phyloP scores from a whole-genome alignment of 2,888 invertebrate species.

The Drosophila demipolita region DNA sequence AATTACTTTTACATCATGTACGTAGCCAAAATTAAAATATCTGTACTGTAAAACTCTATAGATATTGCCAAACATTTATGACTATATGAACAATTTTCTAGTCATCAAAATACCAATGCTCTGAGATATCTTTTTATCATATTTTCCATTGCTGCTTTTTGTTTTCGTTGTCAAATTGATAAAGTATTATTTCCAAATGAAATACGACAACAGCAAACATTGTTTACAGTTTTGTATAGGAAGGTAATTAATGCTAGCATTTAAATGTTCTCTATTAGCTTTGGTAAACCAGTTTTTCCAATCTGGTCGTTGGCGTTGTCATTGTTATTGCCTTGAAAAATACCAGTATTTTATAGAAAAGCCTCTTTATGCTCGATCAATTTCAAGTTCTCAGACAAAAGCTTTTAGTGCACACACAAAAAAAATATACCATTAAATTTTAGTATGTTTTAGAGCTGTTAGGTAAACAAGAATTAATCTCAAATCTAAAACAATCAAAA shows the following conservation, averaged over 20 bases:
- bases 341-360: conserved; percentile 45
- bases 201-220: conserved; percentile 1
- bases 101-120: background rate
- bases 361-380: conserved; percentile 27
- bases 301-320: conserved; percentile 17
- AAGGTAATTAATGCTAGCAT: conserved; percentile 25
- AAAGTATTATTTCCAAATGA: background rate
- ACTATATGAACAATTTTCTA: conserved; percentile 7
- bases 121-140: background rate
- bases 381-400: conserved; percentile 34
- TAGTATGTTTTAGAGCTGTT: background rate
- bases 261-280: conserved; percentile 43
- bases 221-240: conserved; percentile 24
- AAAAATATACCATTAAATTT: background rate
- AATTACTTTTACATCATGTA: conserved; percentile 84
- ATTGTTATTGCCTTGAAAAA: conserved; percentile 47
- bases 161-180: conserved; percentile 1
- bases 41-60: background rate
- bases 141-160: background rate
- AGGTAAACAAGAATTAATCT: background rate
- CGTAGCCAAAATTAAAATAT: conserved; percentile 54
- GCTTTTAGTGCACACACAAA: conserved; percentile 31
- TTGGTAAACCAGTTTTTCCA: conserved; percentile 46
- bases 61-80: background rate
- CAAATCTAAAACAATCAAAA: background rate